Evolutionary conservation across 2,113 vertebrate genomes (phyloP).

Genomic region (Hyla sarda): DNA sequence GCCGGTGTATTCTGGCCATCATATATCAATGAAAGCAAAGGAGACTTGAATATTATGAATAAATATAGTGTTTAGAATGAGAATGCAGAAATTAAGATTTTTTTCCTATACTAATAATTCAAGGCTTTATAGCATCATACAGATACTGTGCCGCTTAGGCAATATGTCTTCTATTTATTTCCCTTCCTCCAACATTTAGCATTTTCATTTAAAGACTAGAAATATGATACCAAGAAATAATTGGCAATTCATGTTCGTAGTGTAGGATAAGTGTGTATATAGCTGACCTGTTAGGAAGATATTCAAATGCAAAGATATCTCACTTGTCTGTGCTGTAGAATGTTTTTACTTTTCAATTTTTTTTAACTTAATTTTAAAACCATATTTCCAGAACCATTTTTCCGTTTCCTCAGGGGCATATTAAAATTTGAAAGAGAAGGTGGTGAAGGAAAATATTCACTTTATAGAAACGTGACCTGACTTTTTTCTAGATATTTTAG

Average conservation of each 20-base stretch:
- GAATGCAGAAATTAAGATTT: background rate
- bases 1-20: conserved; percentile 13
- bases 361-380: conserved; percentile 65
- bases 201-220: conserved; percentile 47
- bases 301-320: conserved; percentile 49
- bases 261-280: background rate
- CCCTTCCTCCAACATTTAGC: background rate
- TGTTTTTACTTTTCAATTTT: conserved; percentile 59
- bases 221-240: conserved; percentile 52
- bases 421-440: conserved; percentile 63
- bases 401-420: conserved; percentile 67
- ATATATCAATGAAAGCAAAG: background rate
- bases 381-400: conserved; percentile 62
- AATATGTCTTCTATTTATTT: background rate
- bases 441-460: conserved; percentile 57
- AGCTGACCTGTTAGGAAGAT: conserved; percentile 33
- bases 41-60: background rate
- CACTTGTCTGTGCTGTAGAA: conserved; percentile 30
- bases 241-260: conserved; percentile 30
- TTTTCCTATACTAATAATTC: background rate
- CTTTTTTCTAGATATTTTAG: conserved; percentile 31
- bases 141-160: background rate
- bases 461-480: conserved; percentile 56
- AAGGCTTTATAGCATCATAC: background rate
- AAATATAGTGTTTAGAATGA: background rate